Evolutionary conservation across 1,140 invertebrate species (phyloP).

Genomic region (Spodoptera frugiperda): DNA sequence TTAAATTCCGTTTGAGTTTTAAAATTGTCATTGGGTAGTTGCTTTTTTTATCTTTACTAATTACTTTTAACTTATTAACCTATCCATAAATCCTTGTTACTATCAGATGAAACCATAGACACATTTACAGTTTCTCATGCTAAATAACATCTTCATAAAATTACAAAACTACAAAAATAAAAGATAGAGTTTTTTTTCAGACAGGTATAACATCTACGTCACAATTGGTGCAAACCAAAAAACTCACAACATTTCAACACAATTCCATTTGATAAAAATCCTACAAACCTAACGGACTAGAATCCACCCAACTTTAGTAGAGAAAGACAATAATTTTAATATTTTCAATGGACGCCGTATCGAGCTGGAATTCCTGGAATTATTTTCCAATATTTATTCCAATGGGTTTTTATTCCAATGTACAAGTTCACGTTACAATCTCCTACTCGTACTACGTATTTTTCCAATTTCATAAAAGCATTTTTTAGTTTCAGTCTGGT

Average conservation of each 20-base stretch:
- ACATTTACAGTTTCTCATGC: too few species aligned
- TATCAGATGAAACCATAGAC: too few species aligned
- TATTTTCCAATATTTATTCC: slow-evolving; percentile 43
- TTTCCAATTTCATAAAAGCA: slow-evolving; percentile 40
- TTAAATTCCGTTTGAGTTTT: too few species aligned
- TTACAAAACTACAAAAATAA: too few species aligned
- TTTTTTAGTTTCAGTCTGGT: slow-evolving; percentile 8
- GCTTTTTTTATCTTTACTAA: too few species aligned
- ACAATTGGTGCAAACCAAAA: too few species aligned
- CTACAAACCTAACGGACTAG: not conserved
- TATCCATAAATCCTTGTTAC: too few species aligned
- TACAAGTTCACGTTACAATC: slow-evolving; percentile 16
- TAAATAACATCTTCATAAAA: too few species aligned
- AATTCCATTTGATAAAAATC: slow-evolving; percentile 10
- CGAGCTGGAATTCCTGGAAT: slow-evolving; percentile 30
- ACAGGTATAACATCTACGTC: too few species aligned
- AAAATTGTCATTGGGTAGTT: too few species aligned
- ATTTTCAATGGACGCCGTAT: slow-evolving; percentile 32
- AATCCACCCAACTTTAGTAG: not conserved
- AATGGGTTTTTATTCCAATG: slow-evolving; percentile 31
- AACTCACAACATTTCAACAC: not conserved
- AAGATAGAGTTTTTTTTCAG: too few species aligned
- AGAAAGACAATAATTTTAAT: slow-evolving; percentile 41
- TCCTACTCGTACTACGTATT: slow-evolving; percentile 38
- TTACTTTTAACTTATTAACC: too few species aligned